Conservation (phyloP, 2,888 invertebrate genomes). For the Polyploca ridens region DNA sequence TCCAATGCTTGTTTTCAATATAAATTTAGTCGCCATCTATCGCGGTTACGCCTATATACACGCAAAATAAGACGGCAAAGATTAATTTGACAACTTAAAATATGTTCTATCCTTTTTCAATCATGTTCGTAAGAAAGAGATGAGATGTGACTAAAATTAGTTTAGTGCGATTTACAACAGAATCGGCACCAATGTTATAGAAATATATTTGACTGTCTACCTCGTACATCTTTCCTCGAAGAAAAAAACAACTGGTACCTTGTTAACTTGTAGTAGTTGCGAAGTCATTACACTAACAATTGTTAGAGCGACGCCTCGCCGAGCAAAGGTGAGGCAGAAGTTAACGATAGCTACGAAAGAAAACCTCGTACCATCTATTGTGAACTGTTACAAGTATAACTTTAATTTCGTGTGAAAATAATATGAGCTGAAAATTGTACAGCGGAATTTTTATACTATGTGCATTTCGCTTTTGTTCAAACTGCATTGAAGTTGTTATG, state of each 20-base stretch:
- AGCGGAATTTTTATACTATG: background rate
- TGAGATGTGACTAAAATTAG: too few relatives aligned
- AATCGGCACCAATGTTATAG: too few relatives aligned
- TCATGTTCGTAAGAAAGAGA: too few relatives aligned
- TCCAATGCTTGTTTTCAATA: too few relatives aligned
- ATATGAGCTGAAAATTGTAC: background rate
- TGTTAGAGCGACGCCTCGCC: background rate
- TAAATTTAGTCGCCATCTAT: too few relatives aligned
- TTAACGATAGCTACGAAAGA: background rate
- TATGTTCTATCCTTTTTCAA: too few relatives aligned
- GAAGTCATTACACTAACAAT: conserved; percentile 5
- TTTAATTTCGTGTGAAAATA: background rate
- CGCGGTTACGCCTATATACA: too few relatives aligned
- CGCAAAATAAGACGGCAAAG: too few relatives aligned
- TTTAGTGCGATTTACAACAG: too few relatives aligned
- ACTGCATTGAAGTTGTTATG: background rate
- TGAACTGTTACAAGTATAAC: background rate
- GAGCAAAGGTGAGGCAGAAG: background rate
- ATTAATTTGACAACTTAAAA: too few relatives aligned
- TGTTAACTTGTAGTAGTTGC: background rate
- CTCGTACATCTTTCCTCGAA: background rate
- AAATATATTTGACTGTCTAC: too few relatives aligned
- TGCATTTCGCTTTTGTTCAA: background rate
- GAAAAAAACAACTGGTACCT: background rate
- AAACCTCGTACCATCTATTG: background rate